Evolutionary conservation across 1,140 invertebrate species (phyloP).

Genomic region (Aethina tumida): DNA sequence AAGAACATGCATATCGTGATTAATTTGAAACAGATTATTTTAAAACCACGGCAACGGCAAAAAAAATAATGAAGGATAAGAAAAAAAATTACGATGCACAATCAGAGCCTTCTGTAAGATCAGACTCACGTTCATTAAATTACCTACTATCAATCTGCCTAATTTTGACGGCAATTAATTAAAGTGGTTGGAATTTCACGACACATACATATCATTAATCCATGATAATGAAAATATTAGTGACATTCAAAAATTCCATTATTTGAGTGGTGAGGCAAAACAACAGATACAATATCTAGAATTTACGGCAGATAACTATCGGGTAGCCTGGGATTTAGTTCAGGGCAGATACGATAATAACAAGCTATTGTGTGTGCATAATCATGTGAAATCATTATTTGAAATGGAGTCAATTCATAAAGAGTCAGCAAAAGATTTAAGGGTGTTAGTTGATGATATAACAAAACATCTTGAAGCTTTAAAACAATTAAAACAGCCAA

Average conservation of each 20-base stretch:
- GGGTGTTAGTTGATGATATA: constrained; percentile 2
- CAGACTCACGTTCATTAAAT: too few relatives aligned
- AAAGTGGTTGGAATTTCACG: constrained; percentile 30
- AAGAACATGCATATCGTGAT: constrained; percentile 1
- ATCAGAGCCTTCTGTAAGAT: too few relatives aligned
- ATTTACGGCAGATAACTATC: constrained; percentile 22
- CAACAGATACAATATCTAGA: constrained; percentile 20
- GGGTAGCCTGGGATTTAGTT: constrained; percentile 19
- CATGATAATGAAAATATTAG: constrained; percentile 23
- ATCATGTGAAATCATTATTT: constrained; percentile 20
- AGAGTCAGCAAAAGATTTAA: neutral
- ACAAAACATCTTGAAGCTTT: constrained; percentile 4
- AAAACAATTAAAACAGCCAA: constrained; percentile 5
- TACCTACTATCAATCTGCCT: constrained; percentile 26
- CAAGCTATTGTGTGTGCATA: constrained; percentile 15
- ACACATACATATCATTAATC: constrained; percentile 27
- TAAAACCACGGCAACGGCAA: too few relatives aligned
- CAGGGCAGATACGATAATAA: constrained; percentile 22
- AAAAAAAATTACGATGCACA: too few relatives aligned
- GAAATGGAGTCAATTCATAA: constrained; percentile 29
- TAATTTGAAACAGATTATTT: constrained; percentile 12
- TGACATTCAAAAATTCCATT: constrained; percentile 30
- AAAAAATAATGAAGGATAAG: too few relatives aligned
- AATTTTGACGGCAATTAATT: constrained; percentile 27
- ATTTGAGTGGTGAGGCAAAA: constrained; percentile 21